Evolutionary conservation across 2,888 invertebrate species (phyloP).

Genomic region (Calliphora vomitoria): DNA sequence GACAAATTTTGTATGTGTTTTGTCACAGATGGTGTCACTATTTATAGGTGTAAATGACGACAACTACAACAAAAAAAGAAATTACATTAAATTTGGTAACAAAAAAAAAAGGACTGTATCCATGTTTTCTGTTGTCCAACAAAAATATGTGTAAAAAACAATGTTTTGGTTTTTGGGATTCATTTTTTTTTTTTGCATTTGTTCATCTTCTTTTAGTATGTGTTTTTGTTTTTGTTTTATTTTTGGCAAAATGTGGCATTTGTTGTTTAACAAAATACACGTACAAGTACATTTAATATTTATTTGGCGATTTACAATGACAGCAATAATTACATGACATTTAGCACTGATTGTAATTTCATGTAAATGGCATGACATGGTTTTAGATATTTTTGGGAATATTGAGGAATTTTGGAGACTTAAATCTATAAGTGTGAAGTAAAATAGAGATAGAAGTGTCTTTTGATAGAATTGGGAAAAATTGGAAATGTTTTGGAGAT

Average conservation of each 20-base stretch:
- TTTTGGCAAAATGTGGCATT: conserved; percentile 52
- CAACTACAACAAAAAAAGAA: conserved; percentile 52
- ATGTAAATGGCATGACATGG: background rate
- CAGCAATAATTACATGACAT: conserved; percentile 32
- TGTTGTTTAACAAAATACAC: conserved; percentile 32
- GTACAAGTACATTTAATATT: conserved; percentile 14
- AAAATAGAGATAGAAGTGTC: too few relatives aligned
- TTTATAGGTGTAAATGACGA: conserved; percentile 74
- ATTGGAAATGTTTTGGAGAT: too few relatives aligned
- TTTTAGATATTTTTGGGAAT: background rate
- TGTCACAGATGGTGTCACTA: conserved; percentile 74
- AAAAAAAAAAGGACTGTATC: conserved; percentile 47
- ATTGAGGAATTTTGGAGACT: background rate
- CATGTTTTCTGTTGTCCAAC: conserved; percentile 63
- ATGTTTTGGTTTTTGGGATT: conserved; percentile 64
- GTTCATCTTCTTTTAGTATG: conserved; percentile 10
- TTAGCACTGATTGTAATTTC: conserved; percentile 9
- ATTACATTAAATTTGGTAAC: conserved; percentile 55
- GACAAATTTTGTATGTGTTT: conserved; percentile 75
- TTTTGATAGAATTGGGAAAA: too few relatives aligned
- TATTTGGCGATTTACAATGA: conserved; percentile 59
- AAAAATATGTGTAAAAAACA: conserved; percentile 43
- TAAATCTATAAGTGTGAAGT: too few relatives aligned
- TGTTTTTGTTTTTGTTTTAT: too few relatives aligned
- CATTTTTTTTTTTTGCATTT: background rate